Percentiles rank a stretch among this genome's conserved stretches.
Conservation (phyloP, 2,797 vertebrate species). For the Acanthis flammea region DNA sequence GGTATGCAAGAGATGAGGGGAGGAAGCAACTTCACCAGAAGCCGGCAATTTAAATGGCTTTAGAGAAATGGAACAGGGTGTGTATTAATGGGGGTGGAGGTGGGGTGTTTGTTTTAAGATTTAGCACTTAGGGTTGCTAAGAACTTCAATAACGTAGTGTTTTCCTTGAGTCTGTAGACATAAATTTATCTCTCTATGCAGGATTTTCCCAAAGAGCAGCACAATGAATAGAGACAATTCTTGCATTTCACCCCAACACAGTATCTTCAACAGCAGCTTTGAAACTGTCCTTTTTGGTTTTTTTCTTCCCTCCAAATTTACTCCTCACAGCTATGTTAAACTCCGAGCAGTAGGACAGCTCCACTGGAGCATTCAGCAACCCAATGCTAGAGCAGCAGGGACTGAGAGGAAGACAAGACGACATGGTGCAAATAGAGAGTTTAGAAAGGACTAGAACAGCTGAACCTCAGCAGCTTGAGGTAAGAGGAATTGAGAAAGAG, state of each 20-base stretch:
- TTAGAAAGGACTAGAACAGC: slow-evolving; percentile 19
- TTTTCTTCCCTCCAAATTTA: background rate
- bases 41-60: background rate
- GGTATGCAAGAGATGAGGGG: background rate
- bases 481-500: background rate
- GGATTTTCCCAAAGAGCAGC: background rate
- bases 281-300: background rate
- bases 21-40: background rate
- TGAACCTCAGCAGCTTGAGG: background rate
- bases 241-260: background rate
- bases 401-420: background rate
- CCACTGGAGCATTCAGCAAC: background rate
- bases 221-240: background rate
- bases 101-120: slow-evolving; percentile 31
- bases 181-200: background rate
- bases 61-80: slow-evolving; percentile 32
- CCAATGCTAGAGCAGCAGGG: background rate
- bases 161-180: background rate
- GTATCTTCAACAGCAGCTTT: background rate
- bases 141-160: background rate
- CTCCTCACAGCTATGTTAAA: background rate
- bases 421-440: background rate
- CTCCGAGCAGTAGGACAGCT: background rate
- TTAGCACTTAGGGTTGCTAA: slow-evolving; percentile 15
- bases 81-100: background rate